Percentiles rank a stretch among this genome's conserved stretches.
These are phyloP conservation scores for Procambarus virginalis DNA, from an alignment of 1,140 invertebrate species.

Conservation along the genomic window DNA sequence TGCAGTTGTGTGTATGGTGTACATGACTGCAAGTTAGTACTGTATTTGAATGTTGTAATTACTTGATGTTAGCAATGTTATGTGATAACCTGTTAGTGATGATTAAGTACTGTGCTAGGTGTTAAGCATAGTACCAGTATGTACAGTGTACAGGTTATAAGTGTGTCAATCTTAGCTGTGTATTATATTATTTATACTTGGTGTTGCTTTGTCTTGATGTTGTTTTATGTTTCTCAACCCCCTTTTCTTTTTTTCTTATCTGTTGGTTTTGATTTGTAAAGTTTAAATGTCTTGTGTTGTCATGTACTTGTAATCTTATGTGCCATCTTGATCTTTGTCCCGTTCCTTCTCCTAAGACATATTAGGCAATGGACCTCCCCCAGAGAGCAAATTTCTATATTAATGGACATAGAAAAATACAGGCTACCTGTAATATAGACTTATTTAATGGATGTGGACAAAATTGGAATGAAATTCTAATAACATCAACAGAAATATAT, in stretches of 20 bases:
- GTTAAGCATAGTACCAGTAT: neutral
- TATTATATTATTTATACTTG: neutral
- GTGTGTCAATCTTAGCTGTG: neutral
- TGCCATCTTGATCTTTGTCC: neutral
- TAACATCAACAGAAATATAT: no score
- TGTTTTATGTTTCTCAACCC: neutral
- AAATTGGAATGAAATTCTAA: no score
- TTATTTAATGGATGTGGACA: no score
- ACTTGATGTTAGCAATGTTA: neutral
- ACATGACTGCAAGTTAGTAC: neutral
- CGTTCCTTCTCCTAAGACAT: neutral
- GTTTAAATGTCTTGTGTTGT: neutral
- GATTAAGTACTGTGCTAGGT: neutral
- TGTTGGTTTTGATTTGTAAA: neutral
- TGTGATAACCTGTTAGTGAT: neutral
- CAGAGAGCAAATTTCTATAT: neutral
- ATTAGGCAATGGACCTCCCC: slow-evolving; percentile 8
- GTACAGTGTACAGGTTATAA: neutral
- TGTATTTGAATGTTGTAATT: neutral
- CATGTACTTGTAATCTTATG: neutral
- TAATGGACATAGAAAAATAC: neutral
- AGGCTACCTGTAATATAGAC: neutral
- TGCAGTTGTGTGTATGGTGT: no score
- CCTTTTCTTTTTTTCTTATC: neutral
- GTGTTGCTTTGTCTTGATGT: neutral